Conservation (phyloP, 1,140 invertebrate genomes). For the Linepithema humile region DNA sequence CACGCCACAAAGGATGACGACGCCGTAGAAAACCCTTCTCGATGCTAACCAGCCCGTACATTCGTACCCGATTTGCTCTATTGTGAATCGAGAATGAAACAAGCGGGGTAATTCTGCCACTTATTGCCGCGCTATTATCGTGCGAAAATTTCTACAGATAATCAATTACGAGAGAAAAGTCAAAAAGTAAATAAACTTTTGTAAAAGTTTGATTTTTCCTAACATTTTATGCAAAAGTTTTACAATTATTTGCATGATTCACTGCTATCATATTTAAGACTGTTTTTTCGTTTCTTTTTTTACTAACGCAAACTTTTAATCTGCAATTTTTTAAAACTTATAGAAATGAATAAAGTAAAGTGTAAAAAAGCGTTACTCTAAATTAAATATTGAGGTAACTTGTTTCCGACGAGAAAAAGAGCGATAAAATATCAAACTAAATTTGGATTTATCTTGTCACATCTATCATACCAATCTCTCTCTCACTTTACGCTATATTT, state of each 20-base stretch:
- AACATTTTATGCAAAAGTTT: too few relatives aligned
- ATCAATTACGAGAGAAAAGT: too few relatives aligned
- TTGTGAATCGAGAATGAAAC: slow-evolving; percentile 18
- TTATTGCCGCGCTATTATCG: slow-evolving; percentile 1
- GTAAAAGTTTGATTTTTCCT: too few relatives aligned
- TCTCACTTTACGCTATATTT: too few relatives aligned
- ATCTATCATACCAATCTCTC: background rate
- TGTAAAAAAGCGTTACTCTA: too few relatives aligned
- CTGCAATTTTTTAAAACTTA: background rate
- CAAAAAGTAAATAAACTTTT: too few relatives aligned
- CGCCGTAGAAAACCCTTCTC: slow-evolving; percentile 1
- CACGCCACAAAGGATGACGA: slow-evolving; percentile 46
- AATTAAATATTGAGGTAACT: too few relatives aligned
- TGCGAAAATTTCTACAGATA: background rate
- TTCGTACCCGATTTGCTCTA: slow-evolving; percentile 21
- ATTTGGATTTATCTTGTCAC: background rate
- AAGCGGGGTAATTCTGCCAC: slow-evolving; percentile 11
- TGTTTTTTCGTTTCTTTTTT: too few relatives aligned
- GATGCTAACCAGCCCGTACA: slow-evolving; percentile 37
- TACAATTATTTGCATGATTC: too few relatives aligned
- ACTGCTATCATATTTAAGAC: too few relatives aligned
- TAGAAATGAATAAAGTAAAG: background rate
- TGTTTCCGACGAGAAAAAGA: background rate
- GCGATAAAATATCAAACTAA: background rate
- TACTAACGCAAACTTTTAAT: background rate